Percentiles rank a stretch among this genome's conserved stretches.
Conservation (phyloP, 1,140 invertebrate genomes). For the Lerema accius region DNA sequence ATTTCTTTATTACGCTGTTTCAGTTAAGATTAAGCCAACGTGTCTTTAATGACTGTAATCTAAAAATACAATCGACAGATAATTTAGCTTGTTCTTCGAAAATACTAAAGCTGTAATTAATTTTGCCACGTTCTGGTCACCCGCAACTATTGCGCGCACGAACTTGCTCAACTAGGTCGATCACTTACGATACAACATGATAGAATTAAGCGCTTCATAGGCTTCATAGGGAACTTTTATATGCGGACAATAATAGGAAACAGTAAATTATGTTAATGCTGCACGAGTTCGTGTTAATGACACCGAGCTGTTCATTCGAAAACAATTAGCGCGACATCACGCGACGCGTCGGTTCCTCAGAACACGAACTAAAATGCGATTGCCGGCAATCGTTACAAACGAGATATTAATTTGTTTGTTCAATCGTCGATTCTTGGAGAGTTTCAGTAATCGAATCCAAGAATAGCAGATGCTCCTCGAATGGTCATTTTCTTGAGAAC, state of each 20-base stretch:
- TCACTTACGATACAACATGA: too few species aligned
- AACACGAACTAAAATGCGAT: conserved; percentile 33
- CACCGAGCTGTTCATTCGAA: conserved; percentile 43
- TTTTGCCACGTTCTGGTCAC: too few species aligned
- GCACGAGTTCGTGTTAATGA: conserved; percentile 42
- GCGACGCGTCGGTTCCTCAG: conserved; percentile 44
- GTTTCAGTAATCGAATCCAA: conserved; percentile 4
- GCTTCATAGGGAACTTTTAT: too few species aligned
- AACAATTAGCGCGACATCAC: conserved; percentile 46
- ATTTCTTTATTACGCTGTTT: too few species aligned
- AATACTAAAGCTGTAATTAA: too few species aligned
- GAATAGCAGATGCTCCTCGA: conserved; percentile 7
- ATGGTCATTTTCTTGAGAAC: neutral
- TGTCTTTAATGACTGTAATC: too few species aligned
- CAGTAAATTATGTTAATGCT: conserved; percentile 36
- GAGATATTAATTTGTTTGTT: conserved; percentile 31
- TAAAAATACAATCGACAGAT: too few species aligned
- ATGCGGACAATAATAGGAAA: conserved; percentile 41
- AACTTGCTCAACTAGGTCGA: too few species aligned
- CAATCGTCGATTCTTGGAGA: conserved; percentile 25
- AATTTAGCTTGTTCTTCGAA: too few species aligned
- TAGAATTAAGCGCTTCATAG: too few species aligned
- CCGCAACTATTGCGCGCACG: too few species aligned
- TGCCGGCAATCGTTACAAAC: conserved; percentile 22
- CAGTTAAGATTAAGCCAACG: too few species aligned